Evolutionary conservation across 2,888 invertebrate species (phyloP), one percentile per base, ranked within the genome.

Genomic region (Hetaerina titia): DNA sequence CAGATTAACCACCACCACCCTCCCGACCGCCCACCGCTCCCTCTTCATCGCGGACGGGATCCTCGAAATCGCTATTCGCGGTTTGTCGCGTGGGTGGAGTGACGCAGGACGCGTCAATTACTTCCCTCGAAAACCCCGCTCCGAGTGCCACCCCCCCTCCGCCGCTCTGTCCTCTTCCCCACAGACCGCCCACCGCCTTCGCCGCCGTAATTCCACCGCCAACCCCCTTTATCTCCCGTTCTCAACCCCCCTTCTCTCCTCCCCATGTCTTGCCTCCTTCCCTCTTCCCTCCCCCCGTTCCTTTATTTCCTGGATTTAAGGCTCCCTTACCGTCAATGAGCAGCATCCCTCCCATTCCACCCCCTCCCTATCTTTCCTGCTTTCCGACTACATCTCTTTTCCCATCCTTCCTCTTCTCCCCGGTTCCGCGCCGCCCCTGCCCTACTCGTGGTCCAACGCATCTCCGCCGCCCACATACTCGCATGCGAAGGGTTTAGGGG

Each of bases 21-120:
- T 22, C 19, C 19, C 81, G 81, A 25, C 81, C 45, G n/a, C 69
- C n/a, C 22, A 0, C n/a, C 69, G 1, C 17, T 69, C 19, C 19
- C 22, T 19, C 64, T 22, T 69, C 69, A 17, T n/a, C 69, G 5
- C 69, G 22, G n/a, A 6, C 69, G 6, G 25, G 19, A 31, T n/a
- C 81, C 11, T 15, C 15, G 81, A 31, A 81, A 81, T 81, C 31
- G 81, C 81, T 81, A 81, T 81, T 81, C 31, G 81, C 81, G 81
- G 81, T 31, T 81, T 81, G 8, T 13, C 31, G 7, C 81, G 81
- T 81, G 81, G 81, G 81, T 13, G 81, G 81, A 81, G 81, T 81
- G 81, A 31, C 81, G 81, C 81, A 81, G 25, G 31, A 31, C 81
- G 81, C 81, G 81, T 31, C 81, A 81, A 81, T 81, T 81, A 81